Conservation (phyloP, 2,888 invertebrate species). For the Himalopsyche tibetana region DNA sequence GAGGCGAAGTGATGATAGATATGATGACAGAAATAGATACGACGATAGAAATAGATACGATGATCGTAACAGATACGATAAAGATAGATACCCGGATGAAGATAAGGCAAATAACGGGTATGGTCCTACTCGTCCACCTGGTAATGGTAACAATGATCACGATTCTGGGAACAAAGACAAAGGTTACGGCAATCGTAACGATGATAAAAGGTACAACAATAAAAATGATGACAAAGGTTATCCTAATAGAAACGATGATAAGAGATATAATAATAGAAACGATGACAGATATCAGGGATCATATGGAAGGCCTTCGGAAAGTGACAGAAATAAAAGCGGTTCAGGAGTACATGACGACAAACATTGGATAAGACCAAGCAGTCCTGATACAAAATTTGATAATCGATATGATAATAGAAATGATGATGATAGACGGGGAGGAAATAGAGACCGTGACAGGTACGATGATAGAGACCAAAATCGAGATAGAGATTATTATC, state of each 20-base stretch:
- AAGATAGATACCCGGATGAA: slow-evolving; percentile 62
- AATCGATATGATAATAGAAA: slow-evolving; percentile 47
- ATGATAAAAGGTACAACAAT: slow-evolving; percentile 60
- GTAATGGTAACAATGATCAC: slow-evolving; percentile 54
- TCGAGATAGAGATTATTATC: slow-evolving; percentile 60
- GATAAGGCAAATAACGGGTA: slow-evolving; percentile 53
- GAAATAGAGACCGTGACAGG: slow-evolving; percentile 53
- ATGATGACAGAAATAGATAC: slow-evolving; percentile 56
- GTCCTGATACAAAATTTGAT: slow-evolving; percentile 51
- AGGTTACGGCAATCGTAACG: slow-evolving; percentile 53
- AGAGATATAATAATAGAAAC: slow-evolving; percentile 63
- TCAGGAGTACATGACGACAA: slow-evolving; percentile 63
- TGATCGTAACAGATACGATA: slow-evolving; percentile 43
- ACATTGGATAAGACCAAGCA: slow-evolving; percentile 54
- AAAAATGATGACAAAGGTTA: slow-evolving; percentile 63
- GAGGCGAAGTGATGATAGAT: slow-evolving; percentile 60
- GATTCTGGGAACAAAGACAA: slow-evolving; percentile 59
- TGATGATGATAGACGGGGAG: slow-evolving; percentile 58
- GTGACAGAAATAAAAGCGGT: slow-evolving; percentile 64
- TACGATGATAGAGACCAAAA: slow-evolving; percentile 58
- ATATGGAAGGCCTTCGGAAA: slow-evolving; percentile 60
- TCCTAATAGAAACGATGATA: slow-evolving; percentile 59
- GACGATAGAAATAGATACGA: slow-evolving; percentile 39
- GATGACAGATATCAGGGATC: slow-evolving; percentile 59
- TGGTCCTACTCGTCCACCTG: slow-evolving; percentile 52